Percentiles rank a stretch among this genome's conserved stretches.
Evolutionary conservation across 2,888 invertebrate species (phyloP).

Genomic region (Polydrusus tereticollis): DNA sequence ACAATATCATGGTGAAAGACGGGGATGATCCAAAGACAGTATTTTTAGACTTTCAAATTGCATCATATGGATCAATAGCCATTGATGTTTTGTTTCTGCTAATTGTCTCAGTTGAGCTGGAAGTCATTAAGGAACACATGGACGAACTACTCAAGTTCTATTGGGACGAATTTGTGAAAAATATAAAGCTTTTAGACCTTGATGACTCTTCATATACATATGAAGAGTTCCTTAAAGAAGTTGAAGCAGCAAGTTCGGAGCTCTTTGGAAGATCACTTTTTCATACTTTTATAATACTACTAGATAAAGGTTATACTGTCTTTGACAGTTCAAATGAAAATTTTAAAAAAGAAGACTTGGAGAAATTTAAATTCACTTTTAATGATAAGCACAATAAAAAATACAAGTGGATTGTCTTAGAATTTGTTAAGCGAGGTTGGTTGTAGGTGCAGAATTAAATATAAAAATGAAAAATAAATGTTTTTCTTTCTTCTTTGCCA

Average conservation of each 20-base stretch:
- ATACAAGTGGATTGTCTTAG: slow-evolving; percentile 7
- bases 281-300: too few relatives aligned
- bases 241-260: background rate
- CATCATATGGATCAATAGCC: too few relatives aligned
- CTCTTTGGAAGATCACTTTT: too few relatives aligned
- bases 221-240: slow-evolving; percentile 31
- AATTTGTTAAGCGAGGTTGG: slow-evolving; percentile 27
- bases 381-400: slow-evolving; percentile 15
- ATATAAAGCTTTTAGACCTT: slow-evolving; percentile 25
- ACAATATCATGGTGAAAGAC: slow-evolving; percentile 45
- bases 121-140: too few relatives aligned
- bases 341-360: background rate
- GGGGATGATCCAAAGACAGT: slow-evolving; percentile 20
- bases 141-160: too few relatives aligned
- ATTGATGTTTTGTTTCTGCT: too few relatives aligned
- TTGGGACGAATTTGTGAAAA: too few relatives aligned
- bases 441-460: slow-evolving; percentile 2
- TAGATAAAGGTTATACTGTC: slow-evolving; percentile 24
- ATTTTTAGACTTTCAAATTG: slow-evolving; percentile 36
- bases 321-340: too few relatives aligned
- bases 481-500: too few relatives aligned
- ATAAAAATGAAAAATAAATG: too few relatives aligned
- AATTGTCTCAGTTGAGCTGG: too few relatives aligned
- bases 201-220: slow-evolving; percentile 27
- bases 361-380: background rate